A percentile compares a stretch with the other conserved stretches of the same genome.
phyloP scores from a whole-genome alignment of 2,113 vertebrate genomes.

The Conger conger region DNA sequence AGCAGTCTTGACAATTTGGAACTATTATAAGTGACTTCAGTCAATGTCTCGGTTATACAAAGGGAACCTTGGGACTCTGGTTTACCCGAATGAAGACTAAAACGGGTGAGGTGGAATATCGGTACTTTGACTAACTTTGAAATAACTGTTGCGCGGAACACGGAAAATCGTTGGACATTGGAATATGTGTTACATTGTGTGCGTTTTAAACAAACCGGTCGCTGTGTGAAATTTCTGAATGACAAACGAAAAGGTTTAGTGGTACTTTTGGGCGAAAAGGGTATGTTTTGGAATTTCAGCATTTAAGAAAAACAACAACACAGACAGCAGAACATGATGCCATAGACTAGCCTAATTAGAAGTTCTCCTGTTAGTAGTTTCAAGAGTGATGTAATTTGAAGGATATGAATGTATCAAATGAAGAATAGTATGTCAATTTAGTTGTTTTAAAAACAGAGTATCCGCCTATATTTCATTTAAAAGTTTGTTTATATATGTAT shows the following conservation, averaged over 20 bases:
- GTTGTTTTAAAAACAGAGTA: no score
- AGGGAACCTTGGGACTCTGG: not conserved
- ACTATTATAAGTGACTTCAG: not conserved
- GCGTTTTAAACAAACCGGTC: not conserved
- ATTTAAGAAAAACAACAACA: not conserved
- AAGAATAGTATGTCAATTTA: no score
- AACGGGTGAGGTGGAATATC: not conserved
- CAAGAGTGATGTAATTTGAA: not conserved
- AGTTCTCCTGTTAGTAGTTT: not conserved
- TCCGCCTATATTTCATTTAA: no score
- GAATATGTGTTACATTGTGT: not conserved
- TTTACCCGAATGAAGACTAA: not conserved
- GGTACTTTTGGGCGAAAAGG: not conserved
- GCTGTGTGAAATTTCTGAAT: not conserved
- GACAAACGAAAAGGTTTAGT: slow-evolving; percentile 5
- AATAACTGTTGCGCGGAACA: not conserved
- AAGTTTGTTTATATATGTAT: no score
- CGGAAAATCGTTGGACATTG: not conserved
- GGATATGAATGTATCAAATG: not conserved
- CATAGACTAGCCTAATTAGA: not conserved
- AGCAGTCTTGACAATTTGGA: not conserved
- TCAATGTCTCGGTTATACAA: not conserved
- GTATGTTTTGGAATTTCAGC: not conserved
- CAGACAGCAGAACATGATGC: not conserved
- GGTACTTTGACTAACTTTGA: not conserved